phyloP scores from a whole-genome alignment of 2,113 vertebrate genomes.

The Agelaius tricolor region DNA sequence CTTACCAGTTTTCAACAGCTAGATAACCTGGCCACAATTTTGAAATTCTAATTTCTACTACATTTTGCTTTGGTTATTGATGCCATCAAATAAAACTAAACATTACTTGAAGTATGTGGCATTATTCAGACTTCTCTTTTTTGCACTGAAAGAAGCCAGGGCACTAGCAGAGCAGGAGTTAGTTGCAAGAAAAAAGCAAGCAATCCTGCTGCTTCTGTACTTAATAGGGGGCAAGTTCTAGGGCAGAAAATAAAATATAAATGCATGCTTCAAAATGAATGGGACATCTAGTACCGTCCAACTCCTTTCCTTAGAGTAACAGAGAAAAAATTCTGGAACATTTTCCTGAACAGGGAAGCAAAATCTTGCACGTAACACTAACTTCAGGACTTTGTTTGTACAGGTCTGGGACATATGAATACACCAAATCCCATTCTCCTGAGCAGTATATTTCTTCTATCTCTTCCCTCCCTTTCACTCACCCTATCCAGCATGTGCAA shows the following conservation, averaged over 20 bases:
- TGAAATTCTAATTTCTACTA: slow-evolving; percentile 26
- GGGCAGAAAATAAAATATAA: neutral
- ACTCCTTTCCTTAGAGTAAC: neutral
- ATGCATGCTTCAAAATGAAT: neutral
- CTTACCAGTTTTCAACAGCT: slow-evolving; percentile 10
- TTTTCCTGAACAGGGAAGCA: neutral
- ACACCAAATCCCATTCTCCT: neutral
- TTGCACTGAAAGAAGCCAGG: neutral
- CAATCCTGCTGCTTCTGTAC: neutral
- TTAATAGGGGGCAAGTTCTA: neutral
- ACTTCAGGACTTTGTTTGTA: neutral
- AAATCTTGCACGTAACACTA: neutral
- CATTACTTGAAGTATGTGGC: slow-evolving; percentile 5
- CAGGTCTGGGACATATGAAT: neutral
- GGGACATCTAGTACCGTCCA: neutral
- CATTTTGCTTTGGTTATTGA: slow-evolving; percentile 18
- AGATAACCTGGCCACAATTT: neutral
- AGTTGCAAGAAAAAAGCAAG: slow-evolving; percentile 27
- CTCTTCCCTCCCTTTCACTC: neutral
- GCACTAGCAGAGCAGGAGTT: neutral
- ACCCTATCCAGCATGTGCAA: neutral
- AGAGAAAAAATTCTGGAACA: neutral
- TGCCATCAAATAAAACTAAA: slow-evolving; percentile 1
- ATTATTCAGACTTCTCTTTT: neutral
- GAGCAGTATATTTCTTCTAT: neutral